Conservation (phyloP, 2,113 vertebrate species). For the Ariopsis seemanni region DNA sequence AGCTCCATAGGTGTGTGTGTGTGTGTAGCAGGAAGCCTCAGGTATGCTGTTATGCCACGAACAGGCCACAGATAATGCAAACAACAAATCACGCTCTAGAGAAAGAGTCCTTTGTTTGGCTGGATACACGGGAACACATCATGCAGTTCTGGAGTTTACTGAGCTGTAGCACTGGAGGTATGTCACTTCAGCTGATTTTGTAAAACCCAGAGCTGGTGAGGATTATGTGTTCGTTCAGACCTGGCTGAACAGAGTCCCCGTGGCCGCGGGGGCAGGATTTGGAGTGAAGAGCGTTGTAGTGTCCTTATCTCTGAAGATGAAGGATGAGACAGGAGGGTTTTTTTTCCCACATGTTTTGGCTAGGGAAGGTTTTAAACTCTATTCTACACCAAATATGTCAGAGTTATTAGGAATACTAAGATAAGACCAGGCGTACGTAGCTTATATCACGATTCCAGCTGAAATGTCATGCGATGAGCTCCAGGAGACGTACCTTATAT, state of each 20-base stretch:
- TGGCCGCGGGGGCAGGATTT: background rate
- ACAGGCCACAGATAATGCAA: constrained; percentile 31
- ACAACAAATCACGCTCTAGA: background rate
- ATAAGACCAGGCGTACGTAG: background rate
- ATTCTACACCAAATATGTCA: background rate
- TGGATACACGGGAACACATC: constrained; percentile 42
- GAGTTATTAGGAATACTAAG: background rate
- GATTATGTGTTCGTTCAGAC: background rate
- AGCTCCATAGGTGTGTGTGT: constrained; percentile 32
- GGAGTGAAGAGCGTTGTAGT: background rate
- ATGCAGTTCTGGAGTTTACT: constrained; percentile 58
- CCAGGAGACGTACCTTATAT: constrained; percentile 38
- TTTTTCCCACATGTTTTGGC: background rate
- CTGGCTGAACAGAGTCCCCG: background rate
- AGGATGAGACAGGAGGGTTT: background rate
- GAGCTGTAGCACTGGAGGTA: constrained; percentile 53
- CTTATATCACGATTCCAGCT: constrained; percentile 23
- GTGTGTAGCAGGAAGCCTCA: constrained; percentile 33
- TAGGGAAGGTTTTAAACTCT: background rate
- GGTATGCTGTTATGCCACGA: constrained; percentile 37
- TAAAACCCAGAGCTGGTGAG: background rate
- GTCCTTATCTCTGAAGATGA: constrained; percentile 1
- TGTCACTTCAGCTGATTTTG: background rate
- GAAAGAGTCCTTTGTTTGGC: background rate
- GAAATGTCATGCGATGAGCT: constrained; percentile 41